These are phyloP conservation scores for Himalopsyche kuldschensis DNA, from an alignment of 2,888 invertebrate species.

Conservation along the genomic window DNA sequence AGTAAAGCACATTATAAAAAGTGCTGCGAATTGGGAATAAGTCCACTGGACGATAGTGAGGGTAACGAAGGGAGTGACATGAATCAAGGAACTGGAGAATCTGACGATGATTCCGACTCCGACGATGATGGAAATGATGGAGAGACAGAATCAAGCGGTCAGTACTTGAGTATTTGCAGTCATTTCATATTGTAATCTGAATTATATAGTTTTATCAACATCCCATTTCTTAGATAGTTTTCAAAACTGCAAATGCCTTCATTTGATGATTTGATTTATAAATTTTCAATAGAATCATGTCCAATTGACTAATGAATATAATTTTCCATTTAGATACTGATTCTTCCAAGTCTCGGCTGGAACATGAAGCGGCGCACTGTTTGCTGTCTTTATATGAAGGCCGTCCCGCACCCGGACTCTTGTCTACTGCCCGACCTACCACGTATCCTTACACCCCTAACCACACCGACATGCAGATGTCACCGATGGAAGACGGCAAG, in stretches of 20 bases:
- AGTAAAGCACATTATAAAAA: conserved; percentile 96
- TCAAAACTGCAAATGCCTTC: background rate
- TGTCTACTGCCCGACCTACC: conserved; percentile 65
- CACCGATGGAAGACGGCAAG: background rate
- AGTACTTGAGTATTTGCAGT: conserved; percentile 43
- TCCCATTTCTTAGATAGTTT: background rate
- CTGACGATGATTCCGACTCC: conserved; percentile 68
- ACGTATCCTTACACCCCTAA: conserved; percentile 68
- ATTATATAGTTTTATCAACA: background rate
- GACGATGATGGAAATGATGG: conserved; percentile 65
- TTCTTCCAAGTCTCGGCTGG: conserved; percentile 70
- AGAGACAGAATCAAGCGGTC: conserved; percentile 70
- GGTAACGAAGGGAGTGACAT: conserved; percentile 57
- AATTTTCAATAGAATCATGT: background rate
- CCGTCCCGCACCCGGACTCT: conserved; percentile 60
- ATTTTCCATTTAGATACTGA: conserved; percentile 59
- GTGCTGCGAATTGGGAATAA: conserved; percentile 81
- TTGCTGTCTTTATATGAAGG: conserved; percentile 72
- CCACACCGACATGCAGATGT: conserved; percentile 37
- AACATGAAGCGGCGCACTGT: conserved; percentile 85
- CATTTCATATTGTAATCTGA: background rate
- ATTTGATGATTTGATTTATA: background rate
- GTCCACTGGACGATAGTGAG: conserved; percentile 71
- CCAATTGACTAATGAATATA: background rate
- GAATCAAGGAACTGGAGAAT: conserved; percentile 51